phyloP scores from a whole-genome alignment of 2,797 vertebrate genomes.

The Euthynnus affinis region DNA sequence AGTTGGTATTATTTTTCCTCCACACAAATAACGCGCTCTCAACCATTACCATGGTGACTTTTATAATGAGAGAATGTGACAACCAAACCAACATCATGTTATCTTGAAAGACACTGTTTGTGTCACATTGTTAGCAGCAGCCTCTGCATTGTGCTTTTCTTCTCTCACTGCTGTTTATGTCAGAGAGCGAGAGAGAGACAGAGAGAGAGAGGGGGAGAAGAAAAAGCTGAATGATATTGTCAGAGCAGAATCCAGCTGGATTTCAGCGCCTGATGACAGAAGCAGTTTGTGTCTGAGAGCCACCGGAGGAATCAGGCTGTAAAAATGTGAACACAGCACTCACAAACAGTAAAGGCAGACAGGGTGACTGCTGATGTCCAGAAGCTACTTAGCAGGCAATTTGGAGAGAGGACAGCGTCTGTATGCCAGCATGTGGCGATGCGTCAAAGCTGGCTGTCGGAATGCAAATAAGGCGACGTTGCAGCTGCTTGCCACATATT shows the following conservation, averaged over 20 bases:
- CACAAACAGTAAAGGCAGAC: slow-evolving; percentile 21
- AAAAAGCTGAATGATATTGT: slow-evolving; percentile 34
- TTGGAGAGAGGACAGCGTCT: slow-evolving; percentile 63
- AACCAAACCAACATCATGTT: slow-evolving; percentile 37
- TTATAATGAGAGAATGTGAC: slow-evolving; percentile 42
- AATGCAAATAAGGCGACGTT: slow-evolving; percentile 70
- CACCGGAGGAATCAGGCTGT: slow-evolving; percentile 52
- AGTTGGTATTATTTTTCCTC: slow-evolving; percentile 17
- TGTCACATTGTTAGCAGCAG: slow-evolving; percentile 54
- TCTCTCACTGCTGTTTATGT: slow-evolving; percentile 36
- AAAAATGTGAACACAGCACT: slow-evolving; percentile 54
- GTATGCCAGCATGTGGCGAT: slow-evolving; percentile 65
- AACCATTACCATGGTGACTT: slow-evolving; percentile 22
- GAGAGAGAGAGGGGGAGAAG: not conserved
- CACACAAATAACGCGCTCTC: not conserved
- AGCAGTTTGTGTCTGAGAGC: slow-evolving; percentile 54
- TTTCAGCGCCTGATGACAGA: slow-evolving; percentile 56
- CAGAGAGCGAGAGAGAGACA: slow-evolving; percentile 6
- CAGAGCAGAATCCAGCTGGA: slow-evolving; percentile 48
- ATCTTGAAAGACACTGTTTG: slow-evolving; percentile 36
- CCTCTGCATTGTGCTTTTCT: slow-evolving; percentile 44
- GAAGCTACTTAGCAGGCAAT: slow-evolving; percentile 73
- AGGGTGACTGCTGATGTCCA: slow-evolving; percentile 64
- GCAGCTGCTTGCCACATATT: slow-evolving; percentile 55
- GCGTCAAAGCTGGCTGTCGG: slow-evolving; percentile 64